phyloP scores from a whole-genome alignment of 2,888 invertebrate genomes.

The Nycteola revayana region DNA sequence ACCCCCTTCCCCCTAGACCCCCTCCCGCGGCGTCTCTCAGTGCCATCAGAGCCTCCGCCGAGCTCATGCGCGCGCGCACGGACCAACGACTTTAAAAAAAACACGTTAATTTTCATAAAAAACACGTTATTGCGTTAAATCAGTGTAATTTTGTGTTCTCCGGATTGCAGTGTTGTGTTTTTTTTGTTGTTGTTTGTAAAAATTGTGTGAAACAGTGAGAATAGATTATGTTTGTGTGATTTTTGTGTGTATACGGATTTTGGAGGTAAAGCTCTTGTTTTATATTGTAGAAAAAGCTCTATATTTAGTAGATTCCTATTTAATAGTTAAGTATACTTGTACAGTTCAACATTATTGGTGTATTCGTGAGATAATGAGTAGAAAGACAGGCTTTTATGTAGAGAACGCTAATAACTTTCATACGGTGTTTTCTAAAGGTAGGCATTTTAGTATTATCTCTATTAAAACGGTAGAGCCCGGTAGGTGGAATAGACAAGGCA shows the following conservation, averaged over 20 bases:
- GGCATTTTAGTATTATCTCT: constrained; percentile 2
- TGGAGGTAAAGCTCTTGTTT: constrained; percentile 58
- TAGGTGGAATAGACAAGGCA: too few relatives aligned
- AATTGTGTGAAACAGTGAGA: constrained; percentile 32
- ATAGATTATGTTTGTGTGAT: constrained; percentile 60
- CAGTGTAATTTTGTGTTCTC: constrained; percentile 37
- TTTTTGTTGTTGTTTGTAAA: constrained; percentile 22
- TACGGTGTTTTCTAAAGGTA: constrained; percentile 17
- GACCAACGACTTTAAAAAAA: constrained; percentile 35
- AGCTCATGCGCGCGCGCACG: constrained; percentile 50
- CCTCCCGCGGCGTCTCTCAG: constrained; percentile 40
- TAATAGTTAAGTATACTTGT: too few relatives aligned
- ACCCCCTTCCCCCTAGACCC: constrained; percentile 39
- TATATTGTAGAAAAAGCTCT: neutral
- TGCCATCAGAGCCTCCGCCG: constrained; percentile 58
- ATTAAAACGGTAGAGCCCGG: neutral
- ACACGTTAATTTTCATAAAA: constrained; percentile 34
- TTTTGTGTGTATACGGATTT: constrained; percentile 60
- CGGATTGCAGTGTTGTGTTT: constrained; percentile 75
- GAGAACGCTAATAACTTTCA: constrained; percentile 27
- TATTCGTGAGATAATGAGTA: too few relatives aligned
- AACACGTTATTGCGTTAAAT: constrained; percentile 3
- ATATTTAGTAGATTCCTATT: too few relatives aligned
- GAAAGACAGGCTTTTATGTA: constrained; percentile 1
- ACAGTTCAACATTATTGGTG: too few relatives aligned